Evolutionary conservation across 2,888 invertebrate genomes (phyloP), one percentile per base, ranked within the genome.

Genomic region (Lacanobia oleracea): DNA sequence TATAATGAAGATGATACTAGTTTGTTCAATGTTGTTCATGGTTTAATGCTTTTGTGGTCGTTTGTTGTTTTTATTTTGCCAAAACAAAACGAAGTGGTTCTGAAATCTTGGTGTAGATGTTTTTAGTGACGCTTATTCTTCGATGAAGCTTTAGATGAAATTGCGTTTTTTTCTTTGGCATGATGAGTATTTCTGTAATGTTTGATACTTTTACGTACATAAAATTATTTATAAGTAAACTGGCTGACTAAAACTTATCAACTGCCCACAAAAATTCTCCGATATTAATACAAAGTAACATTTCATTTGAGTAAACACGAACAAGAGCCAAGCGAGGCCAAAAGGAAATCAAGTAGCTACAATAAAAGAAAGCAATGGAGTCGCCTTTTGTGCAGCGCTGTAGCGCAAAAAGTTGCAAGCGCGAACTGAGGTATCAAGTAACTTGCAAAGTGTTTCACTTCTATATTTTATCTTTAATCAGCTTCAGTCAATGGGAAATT

Each of bases 321-420:
- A 73, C 67, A 65, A 67, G 70, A 67, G 72, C 72, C 71, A 73
- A 75, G 43, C 54, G 66, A 61, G 62, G 67, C 33, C 33, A 67
- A 77, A 83, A 81, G 61, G 75, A 81, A 83, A 85, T 85, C 63
- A 83, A 83, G 81, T 69, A 72, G 77, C 57, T 83, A 59, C 81
- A 85, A 84, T 84, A 84, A 85, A 81, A 83, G 75, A 72, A 71
- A 77, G 75, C 65, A 61, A 66, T 68, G 72, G 56, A 63, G 67
- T 65, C 81, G 59, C 65, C 75, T 81, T 80, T 85, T 75, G 81
- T 81, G 54, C 62, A 53, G 66, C 56, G 63, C 75, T 80, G 54
- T 37, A 37, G 62, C 64, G 66, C 69, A 68, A 71, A 72, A 83
- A 84, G 84, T 86, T 83, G 67, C 73, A 67, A 67, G 77, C 67